Evolutionary conservation across 2,113 vertebrate species (phyloP), one percentile per base, ranked within the genome.

Genomic region (Dryoscopus gambensis): DNA sequence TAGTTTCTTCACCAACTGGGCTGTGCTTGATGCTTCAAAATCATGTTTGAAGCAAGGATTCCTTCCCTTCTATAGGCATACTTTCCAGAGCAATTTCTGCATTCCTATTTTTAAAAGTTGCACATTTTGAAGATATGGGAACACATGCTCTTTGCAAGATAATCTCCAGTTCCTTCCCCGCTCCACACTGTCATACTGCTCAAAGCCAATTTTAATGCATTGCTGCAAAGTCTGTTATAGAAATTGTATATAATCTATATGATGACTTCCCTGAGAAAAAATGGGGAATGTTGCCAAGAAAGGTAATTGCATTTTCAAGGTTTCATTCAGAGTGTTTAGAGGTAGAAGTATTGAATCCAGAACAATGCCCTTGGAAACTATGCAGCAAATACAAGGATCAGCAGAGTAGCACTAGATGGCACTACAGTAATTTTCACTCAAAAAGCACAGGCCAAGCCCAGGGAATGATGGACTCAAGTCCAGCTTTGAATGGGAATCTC

Each of bases 401-500:
- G 46, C 35, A 65, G 53, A 60, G 39, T 21, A 86, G 90, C 95
- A 88, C 95, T 97, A 97, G 95, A 52, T 96, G 96, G 95, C 96
- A 95, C 92, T 80, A 25, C 76, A 86, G 93, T 47, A 84, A 95
- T 91, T 93, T 85, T 80, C 76, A 70, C 59, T 83, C 63, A 42
- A 39, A 80, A 83, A 56, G 40, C 20, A 18, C 2, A 46, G 31
- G 60, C 65, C 73, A 52, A 90, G 35, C 21, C 25, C 23, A 35
- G 67, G 65, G 19, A 84, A 73, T 62, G n/a, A 46, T 10, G 37
- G 62, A 79, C 9, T 56, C 4, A 0, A 17, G 20, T 76, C 74
- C 63, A 47, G 30, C 47, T 87, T 31, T 25, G 37, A 84, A 71
- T 35, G 37, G 40, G 31, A 83, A 63, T 24, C 40, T 92, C 37